Evolutionary conservation across 2,797 vertebrate species (phyloP).

Genomic region (Lophotriccus pileatus): DNA sequence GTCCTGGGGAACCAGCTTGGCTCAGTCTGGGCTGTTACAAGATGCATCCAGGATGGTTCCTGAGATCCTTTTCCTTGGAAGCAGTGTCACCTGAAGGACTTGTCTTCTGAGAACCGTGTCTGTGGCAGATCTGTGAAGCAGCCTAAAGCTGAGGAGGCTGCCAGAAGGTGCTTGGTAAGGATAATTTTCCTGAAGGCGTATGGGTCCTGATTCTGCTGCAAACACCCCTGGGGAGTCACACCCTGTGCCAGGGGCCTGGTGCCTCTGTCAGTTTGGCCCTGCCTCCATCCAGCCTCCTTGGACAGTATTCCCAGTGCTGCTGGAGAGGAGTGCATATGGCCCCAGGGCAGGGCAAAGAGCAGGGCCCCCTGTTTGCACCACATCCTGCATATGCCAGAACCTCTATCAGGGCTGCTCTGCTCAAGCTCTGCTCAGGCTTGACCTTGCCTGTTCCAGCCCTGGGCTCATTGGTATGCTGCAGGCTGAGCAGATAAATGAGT

Average conservation of each 20-base stretch:
- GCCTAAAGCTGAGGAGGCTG: background rate
- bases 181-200: background rate
- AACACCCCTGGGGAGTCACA: background rate
- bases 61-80: background rate
- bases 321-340: background rate
- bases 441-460: slow-evolving; percentile 31
- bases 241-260: background rate
- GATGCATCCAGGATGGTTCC: background rate
- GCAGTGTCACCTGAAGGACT: background rate
- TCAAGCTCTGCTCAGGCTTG: background rate
- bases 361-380: background rate
- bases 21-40: background rate
- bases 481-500: slow-evolving; percentile 29
- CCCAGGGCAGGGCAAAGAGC: background rate
- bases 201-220: background rate
- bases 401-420: background rate
- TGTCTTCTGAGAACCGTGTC: background rate
- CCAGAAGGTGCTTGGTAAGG: background rate
- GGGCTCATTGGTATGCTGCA: slow-evolving; percentile 15
- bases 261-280: background rate
- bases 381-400: background rate
- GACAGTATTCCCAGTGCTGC: background rate
- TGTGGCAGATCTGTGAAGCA: background rate
- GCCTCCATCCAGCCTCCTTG: background rate
- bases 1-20: background rate